A percentile compares a stretch with the other conserved stretches of the same genome.
Conservation (phyloP, 2,113 vertebrate genomes). For the Chlamydotis undulata region DNA sequence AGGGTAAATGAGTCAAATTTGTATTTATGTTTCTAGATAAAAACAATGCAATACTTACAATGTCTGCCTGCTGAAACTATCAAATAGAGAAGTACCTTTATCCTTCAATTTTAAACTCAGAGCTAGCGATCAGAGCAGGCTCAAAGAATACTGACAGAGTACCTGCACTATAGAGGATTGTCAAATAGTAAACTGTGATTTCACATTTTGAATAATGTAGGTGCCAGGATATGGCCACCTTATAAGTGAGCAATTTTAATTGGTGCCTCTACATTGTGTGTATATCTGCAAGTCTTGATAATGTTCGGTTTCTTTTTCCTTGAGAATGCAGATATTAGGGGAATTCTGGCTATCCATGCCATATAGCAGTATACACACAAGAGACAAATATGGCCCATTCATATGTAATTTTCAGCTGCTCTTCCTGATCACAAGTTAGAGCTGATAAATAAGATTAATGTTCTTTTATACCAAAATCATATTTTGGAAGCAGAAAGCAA, state of each 20-base stretch:
- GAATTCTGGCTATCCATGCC: not conserved
- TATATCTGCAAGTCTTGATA: not conserved
- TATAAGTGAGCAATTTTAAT: not conserved
- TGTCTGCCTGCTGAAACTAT: not conserved
- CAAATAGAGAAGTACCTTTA: not conserved
- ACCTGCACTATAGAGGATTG: not conserved
- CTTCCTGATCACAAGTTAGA: not conserved
- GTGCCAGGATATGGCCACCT: not conserved
- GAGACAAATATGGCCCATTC: not conserved
- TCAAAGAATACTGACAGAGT: not conserved
- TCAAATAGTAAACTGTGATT: not conserved
- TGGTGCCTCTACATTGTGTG: not conserved
- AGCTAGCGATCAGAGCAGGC: not conserved
- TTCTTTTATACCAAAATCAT: not conserved
- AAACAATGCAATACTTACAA: not conserved
- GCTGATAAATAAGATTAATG: not conserved
- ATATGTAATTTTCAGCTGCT: not conserved
- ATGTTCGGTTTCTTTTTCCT: not conserved
- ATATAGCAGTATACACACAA: not conserved
- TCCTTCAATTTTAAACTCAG: not conserved
- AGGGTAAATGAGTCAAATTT: not conserved
- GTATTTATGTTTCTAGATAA: not conserved
- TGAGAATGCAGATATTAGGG: not conserved
- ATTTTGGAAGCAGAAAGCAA: not conserved
- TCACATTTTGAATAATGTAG: not conserved